These are phyloP conservation scores for Lasius platythorax DNA, from an alignment of 2,888 invertebrate species.

Conservation along the genomic window DNA sequence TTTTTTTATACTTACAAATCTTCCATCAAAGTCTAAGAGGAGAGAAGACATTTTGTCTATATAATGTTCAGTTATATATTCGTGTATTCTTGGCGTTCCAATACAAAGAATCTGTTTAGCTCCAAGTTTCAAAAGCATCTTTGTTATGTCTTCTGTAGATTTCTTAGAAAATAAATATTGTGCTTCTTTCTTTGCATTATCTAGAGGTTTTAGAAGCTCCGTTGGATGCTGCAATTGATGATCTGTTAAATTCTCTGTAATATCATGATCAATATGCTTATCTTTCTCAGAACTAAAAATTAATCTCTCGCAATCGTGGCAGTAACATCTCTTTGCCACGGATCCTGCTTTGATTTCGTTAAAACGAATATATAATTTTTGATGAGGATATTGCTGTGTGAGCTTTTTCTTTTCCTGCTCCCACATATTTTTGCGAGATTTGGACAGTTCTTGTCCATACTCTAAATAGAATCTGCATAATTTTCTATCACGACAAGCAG, in stretches of 20 bases:
- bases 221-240: conserved; percentile 89
- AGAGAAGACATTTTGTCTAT: conserved; percentile 87
- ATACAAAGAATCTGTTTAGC: conserved; percentile 92
- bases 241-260: conserved; percentile 87
- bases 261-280: conserved; percentile 88
- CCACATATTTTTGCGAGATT: conserved; percentile 86
- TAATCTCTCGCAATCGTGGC: conserved; percentile 89
- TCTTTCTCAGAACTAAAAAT: conserved; percentile 82
- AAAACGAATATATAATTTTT: conserved; percentile 87
- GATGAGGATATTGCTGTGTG: conserved; percentile 87
- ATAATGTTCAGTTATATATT: conserved; percentile 87
- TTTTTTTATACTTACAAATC: conserved; percentile 87
- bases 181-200: conserved; percentile 93
- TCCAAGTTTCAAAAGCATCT: conserved; percentile 88
- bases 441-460: conserved; percentile 86
- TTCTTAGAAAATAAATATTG: conserved; percentile 94
- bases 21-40: conserved; percentile 93
- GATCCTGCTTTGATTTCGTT: conserved; percentile 86
- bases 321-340: conserved; percentile 87
- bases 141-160: conserved; percentile 89
- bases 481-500: conserved; percentile 93
- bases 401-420: conserved; percentile 86
- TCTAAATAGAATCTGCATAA: conserved; percentile 91
- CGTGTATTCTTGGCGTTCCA: conserved; percentile 94
- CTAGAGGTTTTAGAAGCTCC: conserved; percentile 89